phyloP scores from a whole-genome alignment of 1,140 invertebrate genomes.

The Calliphora vicina region DNA sequence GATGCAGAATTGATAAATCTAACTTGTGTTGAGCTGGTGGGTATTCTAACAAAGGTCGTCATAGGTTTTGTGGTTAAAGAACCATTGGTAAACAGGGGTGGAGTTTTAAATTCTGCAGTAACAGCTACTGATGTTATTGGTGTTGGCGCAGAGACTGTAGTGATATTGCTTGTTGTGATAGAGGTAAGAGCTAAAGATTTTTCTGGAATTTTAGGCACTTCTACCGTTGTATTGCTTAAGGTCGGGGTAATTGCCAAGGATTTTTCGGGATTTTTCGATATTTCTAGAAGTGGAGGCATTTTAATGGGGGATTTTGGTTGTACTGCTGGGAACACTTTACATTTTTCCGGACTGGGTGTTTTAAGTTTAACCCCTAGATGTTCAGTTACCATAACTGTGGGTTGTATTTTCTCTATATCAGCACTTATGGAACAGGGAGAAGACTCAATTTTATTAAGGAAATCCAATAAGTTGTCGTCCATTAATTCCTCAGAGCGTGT shows the following conservation, averaged over 20 bases:
- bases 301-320: not conserved
- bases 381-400: slow-evolving; percentile 52
- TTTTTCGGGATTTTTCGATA: not conserved
- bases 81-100: not conserved
- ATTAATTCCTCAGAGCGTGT: slow-evolving; percentile 52
- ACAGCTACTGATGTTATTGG: not conserved
- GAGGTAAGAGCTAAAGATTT: not conserved
- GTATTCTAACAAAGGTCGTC: not conserved
- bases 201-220: not conserved
- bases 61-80: not conserved
- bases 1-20: not conserved
- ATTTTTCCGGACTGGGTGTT: not conserved
- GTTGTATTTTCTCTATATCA: slow-evolving; percentile 55
- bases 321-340: not conserved
- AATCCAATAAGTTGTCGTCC: slow-evolving; percentile 57
- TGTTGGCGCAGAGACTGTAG: not conserved
- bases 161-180: not conserved
- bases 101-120: not conserved
- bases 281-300: not conserved
- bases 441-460: slow-evolving; percentile 52
- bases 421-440: slow-evolving; percentile 35
- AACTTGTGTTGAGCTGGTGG: not conserved
- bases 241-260: not conserved
- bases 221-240: not conserved
- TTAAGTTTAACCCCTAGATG: slow-evolving; percentile 24